Base-by-base conservation (phyloP, 2,888 invertebrate species). In the Microplitis deprimator region DNA sequence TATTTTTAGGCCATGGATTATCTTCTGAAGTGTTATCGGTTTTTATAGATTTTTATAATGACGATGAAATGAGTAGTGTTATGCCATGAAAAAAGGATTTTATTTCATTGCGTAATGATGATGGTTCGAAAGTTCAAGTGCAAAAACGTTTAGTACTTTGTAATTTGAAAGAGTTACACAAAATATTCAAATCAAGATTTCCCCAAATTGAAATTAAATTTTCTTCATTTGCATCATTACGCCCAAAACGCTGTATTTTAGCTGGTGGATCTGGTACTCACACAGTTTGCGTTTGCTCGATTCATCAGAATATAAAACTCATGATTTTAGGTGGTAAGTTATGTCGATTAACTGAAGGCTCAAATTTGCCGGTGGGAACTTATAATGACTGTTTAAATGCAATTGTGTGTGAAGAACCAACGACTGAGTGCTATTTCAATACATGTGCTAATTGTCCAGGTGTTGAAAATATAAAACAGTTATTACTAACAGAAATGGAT, bases 271-370 rank as follows among this genome's bases (percentile, higher is more conserved):
- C 61, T 75, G 77, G 77, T 60, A 77, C 75, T 8, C 75, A 77
- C 69, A 67, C 74, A 61, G 73, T 77, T 39, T 77, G 77, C 39
- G 77, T 77, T 62, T 79, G 79, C 38, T 62, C 65, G 5, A 68
- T 68, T 17, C 77, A 79, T 59, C 40, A 79, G 72, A 79, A 79
- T 59, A 75, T 72, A 13, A 79, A 79, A 59, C 8, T 79, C 7
- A 76, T 69, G 76, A 60, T 79, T 39, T 38, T 67, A n/a, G 70
- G 69, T 69, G 62, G 68, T 59, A 60, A 50, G 6, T 59, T 74
- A 13, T 74, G 59, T 10, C 59, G 5, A 74, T 50, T 67, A 60
- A 29, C 60, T 50, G 68, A 74, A 68, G n/a, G 10, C 13, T 59
- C 29, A n/a, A 39, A 76, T 7, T 71, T 41, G 50, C 38, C 65